A percentile compares a stretch with the other conserved stretches of the same genome.
Evolutionary conservation across 2,888 invertebrate genomes (phyloP).

Genomic region (Tribolium freemani): DNA sequence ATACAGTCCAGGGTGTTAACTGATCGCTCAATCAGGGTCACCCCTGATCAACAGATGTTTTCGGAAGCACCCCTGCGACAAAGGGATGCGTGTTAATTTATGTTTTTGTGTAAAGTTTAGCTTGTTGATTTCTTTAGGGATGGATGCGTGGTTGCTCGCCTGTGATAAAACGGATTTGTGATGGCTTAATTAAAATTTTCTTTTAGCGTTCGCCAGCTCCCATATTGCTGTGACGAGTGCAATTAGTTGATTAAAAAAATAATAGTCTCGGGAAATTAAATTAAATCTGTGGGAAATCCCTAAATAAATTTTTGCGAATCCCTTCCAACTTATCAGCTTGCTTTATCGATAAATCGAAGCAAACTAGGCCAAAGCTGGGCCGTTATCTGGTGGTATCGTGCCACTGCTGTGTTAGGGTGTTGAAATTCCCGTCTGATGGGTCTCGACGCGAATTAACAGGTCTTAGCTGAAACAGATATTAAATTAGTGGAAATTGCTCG

Average conservation of each 20-base stretch:
- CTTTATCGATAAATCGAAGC: neutral
- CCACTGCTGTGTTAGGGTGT: neutral
- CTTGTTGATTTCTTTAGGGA: constrained; percentile 17
- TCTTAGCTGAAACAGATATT: constrained; percentile 58
- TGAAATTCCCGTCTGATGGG: neutral
- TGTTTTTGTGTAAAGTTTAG: constrained; percentile 28
- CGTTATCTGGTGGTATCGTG: constrained; percentile 3
- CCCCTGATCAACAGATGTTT: constrained; percentile 54
- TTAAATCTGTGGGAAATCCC: too few species aligned
- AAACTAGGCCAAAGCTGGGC: neutral
- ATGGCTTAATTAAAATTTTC: neutral
- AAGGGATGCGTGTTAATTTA: constrained; percentile 38
- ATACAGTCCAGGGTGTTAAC: constrained; percentile 56
- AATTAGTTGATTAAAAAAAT: neutral
- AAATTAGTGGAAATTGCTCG: constrained; percentile 63
- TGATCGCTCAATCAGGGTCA: constrained; percentile 55
- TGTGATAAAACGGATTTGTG: neutral
- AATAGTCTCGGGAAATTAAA: too few species aligned
- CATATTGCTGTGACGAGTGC: neutral
- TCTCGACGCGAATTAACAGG: constrained; percentile 50
- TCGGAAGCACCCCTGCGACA: constrained; percentile 41
- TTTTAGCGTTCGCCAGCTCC: neutral
- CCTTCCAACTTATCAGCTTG: too few species aligned
- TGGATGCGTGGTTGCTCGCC: neutral
- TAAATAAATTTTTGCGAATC: too few species aligned